Evolutionary conservation across 2,888 invertebrate genomes (phyloP), one percentile per base, ranked within the genome.

Genomic region (Drosophila peninsularis): DNA sequence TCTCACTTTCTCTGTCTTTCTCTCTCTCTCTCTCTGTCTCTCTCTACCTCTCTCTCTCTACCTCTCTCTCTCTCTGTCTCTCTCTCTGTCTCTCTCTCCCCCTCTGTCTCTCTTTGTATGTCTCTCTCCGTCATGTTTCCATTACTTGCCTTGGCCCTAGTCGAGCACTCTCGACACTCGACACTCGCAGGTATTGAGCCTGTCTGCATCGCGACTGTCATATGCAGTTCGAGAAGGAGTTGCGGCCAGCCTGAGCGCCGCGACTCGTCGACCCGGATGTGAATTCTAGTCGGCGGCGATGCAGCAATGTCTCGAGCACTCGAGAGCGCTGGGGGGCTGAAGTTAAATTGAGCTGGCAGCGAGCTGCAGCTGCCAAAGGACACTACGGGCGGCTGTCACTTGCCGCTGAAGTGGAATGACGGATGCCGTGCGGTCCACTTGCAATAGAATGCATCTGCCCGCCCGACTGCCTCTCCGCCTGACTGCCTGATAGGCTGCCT

Each of bases 331-430:
- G 37, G 19, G 54, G 58, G 62, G 63, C 34, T 58, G 32, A 67
- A 53, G 55, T 62, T 75, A 81, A 80, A 70, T 84, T 78, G 82
- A 78, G 78, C 70, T 62, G 66, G 62, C 58, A 41, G 57, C 72
- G 53, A 56, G 71, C 30, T 30, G 42, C 14, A 36, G 36, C 53
- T 54, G 65, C 36, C 37, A 44, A 32, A 30, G 47, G 21, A 50
- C 19, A 58, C 21, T 14, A 55, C 21, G 7, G 47, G 45, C 50
- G 58, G 45, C 47, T 62, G 78, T 55, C 73, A 63, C 73, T 63
- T 55, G 73, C 27, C 68, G 50, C 63, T 64, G 52, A 50, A 63
- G 60, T 63, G 67, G 57, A 62, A 56, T 66, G 72, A 66, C 56
- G 63, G 19, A 58, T 64, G 76, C 64, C 50, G 37, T 42, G 52